Conservation (phyloP, 1,140 invertebrate genomes). For the Venustaconcha ellipsiformis region DNA sequence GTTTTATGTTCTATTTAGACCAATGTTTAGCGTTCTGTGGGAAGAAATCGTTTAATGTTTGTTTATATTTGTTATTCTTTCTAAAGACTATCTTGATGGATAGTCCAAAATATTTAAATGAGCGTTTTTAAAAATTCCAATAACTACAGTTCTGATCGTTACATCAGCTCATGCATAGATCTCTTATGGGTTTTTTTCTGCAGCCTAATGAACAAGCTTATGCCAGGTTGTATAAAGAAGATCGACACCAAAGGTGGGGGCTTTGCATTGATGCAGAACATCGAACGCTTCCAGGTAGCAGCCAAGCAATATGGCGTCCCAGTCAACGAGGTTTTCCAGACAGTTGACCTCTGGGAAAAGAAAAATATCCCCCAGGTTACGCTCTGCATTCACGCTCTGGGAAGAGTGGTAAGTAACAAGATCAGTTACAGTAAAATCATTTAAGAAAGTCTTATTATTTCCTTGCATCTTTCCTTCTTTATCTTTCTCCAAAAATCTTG, state of each 20-base stretch:
- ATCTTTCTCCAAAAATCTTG: too few relatives aligned
- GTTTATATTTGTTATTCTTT: background rate
- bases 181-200: constrained; percentile 6
- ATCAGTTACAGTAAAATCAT: too few relatives aligned
- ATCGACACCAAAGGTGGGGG: constrained; percentile 90
- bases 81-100: background rate
- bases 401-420: constrained; percentile 81
- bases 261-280: constrained; percentile 97
- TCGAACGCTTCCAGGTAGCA: constrained; percentile 89
- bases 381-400: constrained; percentile 88
- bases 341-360: constrained; percentile 92
- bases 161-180: background rate
- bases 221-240: constrained; percentile 84
- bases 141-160: background rate
- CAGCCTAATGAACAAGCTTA: constrained; percentile 87
- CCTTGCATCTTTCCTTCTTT: too few relatives aligned
- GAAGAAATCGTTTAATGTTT: background rate
- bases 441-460: too few relatives aligned
- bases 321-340: constrained; percentile 93
- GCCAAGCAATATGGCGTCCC: constrained; percentile 85
- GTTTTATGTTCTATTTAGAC: too few relatives aligned
- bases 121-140: background rate
- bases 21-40: too few relatives aligned
- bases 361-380: constrained; percentile 93
- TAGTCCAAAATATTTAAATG: background rate